Evolutionary conservation across 2,113 vertebrate genomes (phyloP), one percentile per base, ranked within the genome.

Genomic region (Ciconia boyciana): DNA sequence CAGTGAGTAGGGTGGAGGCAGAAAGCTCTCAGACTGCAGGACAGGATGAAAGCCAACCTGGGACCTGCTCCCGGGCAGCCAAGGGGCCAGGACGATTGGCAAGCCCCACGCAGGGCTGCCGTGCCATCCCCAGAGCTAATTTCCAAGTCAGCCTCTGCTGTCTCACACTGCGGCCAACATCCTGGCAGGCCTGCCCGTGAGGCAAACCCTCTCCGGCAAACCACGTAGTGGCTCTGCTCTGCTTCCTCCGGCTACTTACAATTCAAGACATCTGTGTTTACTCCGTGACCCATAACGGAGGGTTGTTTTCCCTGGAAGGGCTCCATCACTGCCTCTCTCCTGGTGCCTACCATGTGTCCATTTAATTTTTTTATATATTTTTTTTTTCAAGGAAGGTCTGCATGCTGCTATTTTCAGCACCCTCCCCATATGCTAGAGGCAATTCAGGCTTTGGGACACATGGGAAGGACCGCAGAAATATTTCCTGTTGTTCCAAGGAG

Each of bases 271-370:
- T 96, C 97, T 94, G 96, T 95, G 95, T 97, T 96, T 96, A 92
- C 34, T 72, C 96, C 22, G 2, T 89, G 60, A 97, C 96, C 97
- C 93, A 13, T 43, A 90, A 79, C 93, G 6, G n/a, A 69, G 88
- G 85, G 87, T 83, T 95, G 79, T 97, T 96, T 97, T 97, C 91
- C 90, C 96, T 97, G 96, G 90, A 86, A 32, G 2, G 46, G 83
- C 76, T 91, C 93, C 92, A 94, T 95, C 95, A 90, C 91, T 93
- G 89, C 95, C 96, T 97, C 70, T 94, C 95, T 97, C 96, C 96
- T 84, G 72, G 96, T 44, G 92, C 95, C 95, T 88, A 81, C 96
- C 90, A 48, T 87, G 90, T 93, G 91, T 95, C 97, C 94, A 84
- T 94, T 95, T 80, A 70, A 55, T 32, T 64, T 65, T 87, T 90